phyloP scores from a whole-genome alignment of 1,140 invertebrate genomes.

The Potamilus streckersoni region DNA sequence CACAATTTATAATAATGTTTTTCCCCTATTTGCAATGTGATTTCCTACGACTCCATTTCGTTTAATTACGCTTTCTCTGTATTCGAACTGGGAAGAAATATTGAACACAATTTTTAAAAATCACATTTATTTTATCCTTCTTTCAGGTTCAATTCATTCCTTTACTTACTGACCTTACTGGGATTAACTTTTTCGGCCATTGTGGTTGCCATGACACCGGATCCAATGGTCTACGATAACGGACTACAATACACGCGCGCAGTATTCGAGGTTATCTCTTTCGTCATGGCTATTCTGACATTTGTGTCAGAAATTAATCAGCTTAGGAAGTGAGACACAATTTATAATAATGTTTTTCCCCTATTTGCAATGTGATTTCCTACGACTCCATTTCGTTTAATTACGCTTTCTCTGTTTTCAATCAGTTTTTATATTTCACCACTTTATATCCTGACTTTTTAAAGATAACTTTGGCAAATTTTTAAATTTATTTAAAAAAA shows the following conservation, averaged over 20 bases:
- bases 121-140: background rate
- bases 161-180: conserved; percentile 47
- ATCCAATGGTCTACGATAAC: conserved; percentile 40
- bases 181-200: conserved; percentile 46
- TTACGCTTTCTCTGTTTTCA: too few relatives aligned
- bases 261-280: conserved; percentile 42
- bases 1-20: background rate
- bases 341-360: background rate
- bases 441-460: too few relatives aligned
- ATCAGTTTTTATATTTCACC: too few relatives aligned
- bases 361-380: too few relatives aligned
- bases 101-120: background rate
- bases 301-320: conserved; percentile 54
- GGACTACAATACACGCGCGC: conserved; percentile 45
- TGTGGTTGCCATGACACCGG: conserved; percentile 31
- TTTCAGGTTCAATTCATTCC: conserved; percentile 46
- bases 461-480: too few relatives aligned
- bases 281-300: conserved; percentile 35
- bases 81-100: background rate
- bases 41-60: too few relatives aligned
- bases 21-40: too few relatives aligned
- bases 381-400: too few relatives aligned
- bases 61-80: too few relatives aligned
- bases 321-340: conserved; percentile 45
- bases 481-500: too few relatives aligned